Base-by-base conservation (phyloP, 1,140 invertebrate genomes). In the Subanguina moxae region DNA sequence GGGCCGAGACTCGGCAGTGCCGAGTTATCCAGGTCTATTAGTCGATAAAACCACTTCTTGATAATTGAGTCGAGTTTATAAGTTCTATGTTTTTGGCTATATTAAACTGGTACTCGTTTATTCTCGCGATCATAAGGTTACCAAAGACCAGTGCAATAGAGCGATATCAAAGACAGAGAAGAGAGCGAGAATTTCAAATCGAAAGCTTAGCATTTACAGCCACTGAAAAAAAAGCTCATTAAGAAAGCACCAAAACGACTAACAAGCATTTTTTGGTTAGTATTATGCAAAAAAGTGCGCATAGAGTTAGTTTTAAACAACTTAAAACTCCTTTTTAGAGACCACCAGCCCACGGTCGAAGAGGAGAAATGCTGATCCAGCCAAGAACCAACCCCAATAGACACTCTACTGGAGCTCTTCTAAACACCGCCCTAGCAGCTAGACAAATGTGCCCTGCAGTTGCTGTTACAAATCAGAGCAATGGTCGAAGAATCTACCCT, bases 401-500 rank as follows among this genome's bases (percentile, higher is more conserved):
- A 43, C 69, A 58, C 28, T 38, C 45, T 5, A 63, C 57, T 19
- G 25, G 68, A 9, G 52, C 52, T 64, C 63, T 46, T 32, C 59
- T 45, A n/a, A 30, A 43, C 56, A 72, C 70, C 5, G 58, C 59
- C 48, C 57, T 28, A 5, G 11, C 17, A 73, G 23, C n/a, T 19
- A 23, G 48, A 17, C 57, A 32, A 5, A 38, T 38, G 11, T 11
- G 11, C 11, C 32, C 32, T 38, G 3, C 32, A 5, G 3, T 5
- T 38, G 11, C 32, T 38, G 17, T 45, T 64, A 62, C 45, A 42
- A 64, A 25, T 64, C 27, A 21, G 19, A 21, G 28, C 19, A 61
- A 30, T 32, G 58, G 27, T 28, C 28, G 19, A 19, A 65, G 68
- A 13, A 73, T 70, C 7, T 70, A 70, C 28, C 68, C 68, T 17